Percentiles rank a stretch among this genome's conserved stretches.
These are phyloP conservation scores for Bombus sibiricus DNA, from an alignment of 1,140 invertebrate genomes.

Conservation along the genomic window DNA sequence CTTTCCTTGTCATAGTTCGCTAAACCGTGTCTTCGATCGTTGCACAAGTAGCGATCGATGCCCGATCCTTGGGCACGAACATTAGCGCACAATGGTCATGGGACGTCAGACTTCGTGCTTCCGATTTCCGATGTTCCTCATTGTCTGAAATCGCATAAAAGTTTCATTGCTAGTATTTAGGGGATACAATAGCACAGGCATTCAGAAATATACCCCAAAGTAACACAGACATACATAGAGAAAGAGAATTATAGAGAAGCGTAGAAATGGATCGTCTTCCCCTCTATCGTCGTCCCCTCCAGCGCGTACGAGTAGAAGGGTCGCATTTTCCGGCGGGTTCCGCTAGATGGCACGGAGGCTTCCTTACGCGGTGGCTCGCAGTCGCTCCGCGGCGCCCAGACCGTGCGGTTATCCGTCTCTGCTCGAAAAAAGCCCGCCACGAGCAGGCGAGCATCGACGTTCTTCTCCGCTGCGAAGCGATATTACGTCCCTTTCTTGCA, in stretches of 20 bases:
- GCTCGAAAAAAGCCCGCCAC: constrained; percentile 56
- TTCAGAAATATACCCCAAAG: constrained; percentile 45
- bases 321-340: constrained; percentile 35
- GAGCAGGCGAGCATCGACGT: constrained; percentile 51
- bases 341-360: constrained; percentile 70
- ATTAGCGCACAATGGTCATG: neutral
- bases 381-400: constrained; percentile 68
- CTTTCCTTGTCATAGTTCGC: neutral
- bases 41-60: neutral
- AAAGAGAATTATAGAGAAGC: neutral
- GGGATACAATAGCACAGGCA: constrained; percentile 32
- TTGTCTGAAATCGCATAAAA: constrained; percentile 48
- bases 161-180: constrained; percentile 41
- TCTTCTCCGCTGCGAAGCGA: constrained; percentile 22
- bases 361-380: constrained; percentile 64
- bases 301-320: constrained; percentile 4
- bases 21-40: too few species aligned
- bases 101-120: neutral
- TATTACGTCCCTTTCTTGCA: neutral
- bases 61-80: neutral
- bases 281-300: constrained; percentile 36
- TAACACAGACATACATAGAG: constrained; percentile 4
- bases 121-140: constrained; percentile 27
- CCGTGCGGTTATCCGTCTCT: constrained; percentile 59
- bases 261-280: constrained; percentile 50